These are phyloP conservation scores for Spea bombifrons DNA, from an alignment of 2,113 vertebrate genomes.

Conservation along the genomic window DNA sequence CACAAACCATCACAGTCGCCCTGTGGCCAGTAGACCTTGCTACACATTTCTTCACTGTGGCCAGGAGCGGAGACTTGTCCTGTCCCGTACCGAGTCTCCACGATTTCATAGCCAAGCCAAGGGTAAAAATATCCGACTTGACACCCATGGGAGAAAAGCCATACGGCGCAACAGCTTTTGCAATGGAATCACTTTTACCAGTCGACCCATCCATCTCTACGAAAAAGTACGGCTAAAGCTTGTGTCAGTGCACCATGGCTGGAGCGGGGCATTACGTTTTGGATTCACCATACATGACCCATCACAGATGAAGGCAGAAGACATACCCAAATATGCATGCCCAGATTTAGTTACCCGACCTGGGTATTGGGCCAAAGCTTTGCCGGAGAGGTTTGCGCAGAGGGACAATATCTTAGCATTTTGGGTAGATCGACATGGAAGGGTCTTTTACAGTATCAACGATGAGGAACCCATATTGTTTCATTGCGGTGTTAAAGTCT, in stretches of 20 bases:
- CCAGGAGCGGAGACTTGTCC: conserved; percentile 76
- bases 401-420: conserved; percentile 92
- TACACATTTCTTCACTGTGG: conserved; percentile 78
- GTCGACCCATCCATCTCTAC: conserved; percentile 88
- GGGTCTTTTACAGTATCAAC: conserved; percentile 96
- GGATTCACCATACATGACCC: conserved; percentile 95
- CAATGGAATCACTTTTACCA: conserved; percentile 94
- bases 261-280: conserved; percentile 94
- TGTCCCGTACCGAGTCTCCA: conserved; percentile 73
- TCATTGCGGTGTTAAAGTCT: conserved; percentile 93
- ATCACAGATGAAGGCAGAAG: conserved; percentile 78
- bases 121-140: conserved; percentile 93
- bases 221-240: conserved; percentile 93
- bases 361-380: conserved; percentile 96
- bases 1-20: conserved; percentile 77
- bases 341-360: conserved; percentile 92
- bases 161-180: conserved; percentile 96
- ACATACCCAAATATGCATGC: conserved; percentile 97
- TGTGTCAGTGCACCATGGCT: conserved; percentile 86
- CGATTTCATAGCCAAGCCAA: conserved; percentile 94
- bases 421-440: conserved; percentile 93
- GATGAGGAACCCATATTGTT: conserved; percentile 92
- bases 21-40: conserved; percentile 80
- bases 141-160: conserved; percentile 85
- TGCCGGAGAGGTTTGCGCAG: conserved; percentile 89